These are phyloP conservation scores for Caenorhabditis sp. DNA, from an alignment of 2,888 invertebrate species.

Conservation along the genomic window DNA sequence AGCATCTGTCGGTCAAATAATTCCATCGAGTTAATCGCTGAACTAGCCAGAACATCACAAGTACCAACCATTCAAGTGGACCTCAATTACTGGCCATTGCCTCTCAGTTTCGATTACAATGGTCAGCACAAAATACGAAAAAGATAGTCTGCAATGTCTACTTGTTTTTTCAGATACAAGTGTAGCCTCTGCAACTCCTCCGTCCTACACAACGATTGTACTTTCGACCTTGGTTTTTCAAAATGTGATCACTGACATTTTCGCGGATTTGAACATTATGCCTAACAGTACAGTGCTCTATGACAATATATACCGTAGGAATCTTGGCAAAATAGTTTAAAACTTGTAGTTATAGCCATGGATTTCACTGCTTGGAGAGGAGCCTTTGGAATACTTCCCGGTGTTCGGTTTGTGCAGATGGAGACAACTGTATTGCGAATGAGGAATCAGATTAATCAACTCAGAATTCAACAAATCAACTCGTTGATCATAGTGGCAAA, in stretches of 20 bases:
- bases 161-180: conserved; percentile 46
- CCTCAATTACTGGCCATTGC: conserved; percentile 64
- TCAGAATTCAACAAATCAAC: conserved; percentile 62
- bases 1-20: conserved; percentile 59
- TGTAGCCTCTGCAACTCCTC: conserved; percentile 12
- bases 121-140: conserved; percentile 25
- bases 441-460: conserved; percentile 65
- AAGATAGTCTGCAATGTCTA: neutral
- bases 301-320: conserved; percentile 90
- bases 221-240: conserved; percentile 76
- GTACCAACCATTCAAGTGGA: conserved; percentile 69
- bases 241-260: conserved; percentile 89
- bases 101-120: conserved; percentile 63
- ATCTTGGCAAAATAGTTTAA: neutral
- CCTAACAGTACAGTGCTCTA: conserved; percentile 92
- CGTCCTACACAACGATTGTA: conserved; percentile 68
- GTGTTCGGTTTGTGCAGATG: conserved; percentile 68
- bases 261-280: conserved; percentile 91
- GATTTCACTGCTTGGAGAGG: conserved; percentile 71
- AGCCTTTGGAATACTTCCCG: conserved; percentile 66
- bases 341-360: conserved; percentile 33
- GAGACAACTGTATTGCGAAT: conserved; percentile 66
- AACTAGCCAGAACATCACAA: conserved; percentile 60
- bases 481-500: conserved; percentile 77
- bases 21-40: conserved; percentile 55